A percentile compares a stretch with the other conserved stretches of the same genome.
Conservation (phyloP, 1,140 invertebrate genomes). For the Archegozetes longisetosus region DNA sequence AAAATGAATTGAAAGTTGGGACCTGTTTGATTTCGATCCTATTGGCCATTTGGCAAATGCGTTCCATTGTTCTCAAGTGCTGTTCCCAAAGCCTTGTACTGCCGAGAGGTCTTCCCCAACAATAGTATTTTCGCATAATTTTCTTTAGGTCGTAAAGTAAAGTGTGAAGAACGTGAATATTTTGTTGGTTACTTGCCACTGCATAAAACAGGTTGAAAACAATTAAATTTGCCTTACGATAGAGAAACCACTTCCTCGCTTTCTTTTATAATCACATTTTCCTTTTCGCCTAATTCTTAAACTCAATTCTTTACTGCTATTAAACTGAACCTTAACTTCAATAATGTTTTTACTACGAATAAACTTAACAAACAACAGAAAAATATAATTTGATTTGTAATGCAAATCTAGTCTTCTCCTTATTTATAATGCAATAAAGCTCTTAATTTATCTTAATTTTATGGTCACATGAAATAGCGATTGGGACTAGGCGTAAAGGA, state of each 20-base stretch:
- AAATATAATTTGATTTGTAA: no score
- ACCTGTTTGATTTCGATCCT: conserved; percentile 40
- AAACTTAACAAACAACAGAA: no score
- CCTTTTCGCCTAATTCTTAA: no score
- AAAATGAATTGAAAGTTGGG: not conserved
- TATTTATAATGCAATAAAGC: no score
- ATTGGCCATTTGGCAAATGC: conserved; percentile 62
- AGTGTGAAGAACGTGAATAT: conserved; percentile 58
- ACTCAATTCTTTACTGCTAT: no score
- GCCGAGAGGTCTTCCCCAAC: conserved; percentile 72
- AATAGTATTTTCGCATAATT: conserved; percentile 47
- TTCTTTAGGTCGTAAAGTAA: conserved; percentile 51
- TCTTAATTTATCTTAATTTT: no score
- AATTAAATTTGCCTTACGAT: not conserved
- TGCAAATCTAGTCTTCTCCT: no score
- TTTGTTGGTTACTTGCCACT: conserved; percentile 73
- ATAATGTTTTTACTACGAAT: not conserved
- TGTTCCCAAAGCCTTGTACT: conserved; percentile 73
- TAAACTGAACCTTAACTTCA: no score
- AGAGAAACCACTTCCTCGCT: no score
- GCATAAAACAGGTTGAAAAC: conserved; percentile 22
- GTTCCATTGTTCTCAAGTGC: conserved; percentile 61
- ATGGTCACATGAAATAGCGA: no score
- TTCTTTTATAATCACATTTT: no score
- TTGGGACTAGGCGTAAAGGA: no score